These are phyloP conservation scores for Eurytoma californica DNA, from an alignment of 2,888 invertebrate genomes.

Conservation along the genomic window DNA sequence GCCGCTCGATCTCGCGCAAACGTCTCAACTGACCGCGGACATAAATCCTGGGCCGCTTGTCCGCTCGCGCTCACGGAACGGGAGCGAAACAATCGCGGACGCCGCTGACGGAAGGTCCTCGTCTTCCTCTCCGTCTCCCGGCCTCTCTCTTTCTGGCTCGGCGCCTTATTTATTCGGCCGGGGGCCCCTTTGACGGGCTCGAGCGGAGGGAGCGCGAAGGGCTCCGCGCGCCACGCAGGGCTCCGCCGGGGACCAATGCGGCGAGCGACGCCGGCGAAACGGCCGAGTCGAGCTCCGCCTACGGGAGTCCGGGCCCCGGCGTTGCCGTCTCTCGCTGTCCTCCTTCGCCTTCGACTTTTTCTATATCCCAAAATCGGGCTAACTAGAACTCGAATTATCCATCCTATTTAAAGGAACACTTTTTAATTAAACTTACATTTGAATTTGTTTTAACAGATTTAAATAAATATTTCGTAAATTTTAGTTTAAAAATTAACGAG, in stretches of 20 bases:
- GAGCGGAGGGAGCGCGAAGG: conserved; percentile 5
- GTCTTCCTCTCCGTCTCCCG: conserved; percentile 38
- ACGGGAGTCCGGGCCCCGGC: conserved; percentile 51
- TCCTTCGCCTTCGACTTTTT: background rate
- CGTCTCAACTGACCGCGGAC: conserved; percentile 72
- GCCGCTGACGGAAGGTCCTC: conserved; percentile 69
- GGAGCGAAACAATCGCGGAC: conserved; percentile 70
- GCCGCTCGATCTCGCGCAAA: conserved; percentile 71
- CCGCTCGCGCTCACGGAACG: conserved; percentile 58
- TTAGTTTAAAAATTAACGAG: no score
- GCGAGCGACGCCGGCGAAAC: conserved; percentile 67
- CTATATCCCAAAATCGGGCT: background rate
- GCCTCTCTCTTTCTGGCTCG: background rate
- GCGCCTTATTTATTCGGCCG: conserved; percentile 47
- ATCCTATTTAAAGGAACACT: no score
- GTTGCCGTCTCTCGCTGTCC: conserved; percentile 34
- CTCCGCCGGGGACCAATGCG: conserved; percentile 65
- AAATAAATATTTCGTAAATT: no score
- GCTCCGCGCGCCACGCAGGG: conserved; percentile 25
- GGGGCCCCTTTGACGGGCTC: conserved; percentile 47
- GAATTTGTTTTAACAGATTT: background rate
- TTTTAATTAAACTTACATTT: background rate
- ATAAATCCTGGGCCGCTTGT: conserved; percentile 69
- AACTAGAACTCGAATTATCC: no score
- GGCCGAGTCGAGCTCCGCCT: conserved; percentile 66